These are phyloP conservation scores for Zophobas morio DNA, from an alignment of 1,140 invertebrate genomes.

Conservation along the genomic window DNA sequence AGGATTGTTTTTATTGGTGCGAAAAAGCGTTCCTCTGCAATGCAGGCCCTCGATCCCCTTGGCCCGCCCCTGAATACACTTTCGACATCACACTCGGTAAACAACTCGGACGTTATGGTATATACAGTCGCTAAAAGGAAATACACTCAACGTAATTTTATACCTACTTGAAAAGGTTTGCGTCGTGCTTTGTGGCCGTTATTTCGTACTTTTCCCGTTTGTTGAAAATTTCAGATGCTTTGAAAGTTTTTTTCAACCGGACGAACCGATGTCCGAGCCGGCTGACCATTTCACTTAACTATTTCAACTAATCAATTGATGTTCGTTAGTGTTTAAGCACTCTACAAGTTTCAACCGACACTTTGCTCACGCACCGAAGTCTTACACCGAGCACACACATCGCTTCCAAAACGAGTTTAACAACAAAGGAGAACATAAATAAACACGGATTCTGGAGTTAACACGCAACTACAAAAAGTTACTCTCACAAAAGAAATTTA, in stretches of 20 bases:
- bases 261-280: not conserved
- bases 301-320: conserved; percentile 11
- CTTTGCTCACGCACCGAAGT: not conserved
- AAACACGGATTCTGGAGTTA: too few relatives aligned
- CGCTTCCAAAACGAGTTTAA: too few relatives aligned
- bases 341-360: too few relatives aligned
- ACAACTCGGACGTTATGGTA: not conserved
- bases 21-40: too few relatives aligned
- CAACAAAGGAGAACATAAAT: too few relatives aligned
- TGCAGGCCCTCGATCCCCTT: not conserved
- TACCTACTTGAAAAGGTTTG: conserved; percentile 14
- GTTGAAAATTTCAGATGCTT: conserved; percentile 1
- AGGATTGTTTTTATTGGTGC: too few relatives aligned
- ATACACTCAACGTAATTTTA: conserved; percentile 35
- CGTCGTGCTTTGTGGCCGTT: conserved; percentile 1
- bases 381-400: not conserved
- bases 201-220: conserved; percentile 12
- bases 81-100: conserved; percentile 20
- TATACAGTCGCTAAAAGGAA: conserved; percentile 10
- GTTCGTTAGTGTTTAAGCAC: not conserved
- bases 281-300: not conserved
- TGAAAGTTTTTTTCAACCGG: conserved; percentile 1
- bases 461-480: too few relatives aligned
- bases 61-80: not conserved
- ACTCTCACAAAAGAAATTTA: too few relatives aligned